phyloP scores from a whole-genome alignment of 92 coral and sea anemone genomes.

The Zoanthus gigantus region DNA sequence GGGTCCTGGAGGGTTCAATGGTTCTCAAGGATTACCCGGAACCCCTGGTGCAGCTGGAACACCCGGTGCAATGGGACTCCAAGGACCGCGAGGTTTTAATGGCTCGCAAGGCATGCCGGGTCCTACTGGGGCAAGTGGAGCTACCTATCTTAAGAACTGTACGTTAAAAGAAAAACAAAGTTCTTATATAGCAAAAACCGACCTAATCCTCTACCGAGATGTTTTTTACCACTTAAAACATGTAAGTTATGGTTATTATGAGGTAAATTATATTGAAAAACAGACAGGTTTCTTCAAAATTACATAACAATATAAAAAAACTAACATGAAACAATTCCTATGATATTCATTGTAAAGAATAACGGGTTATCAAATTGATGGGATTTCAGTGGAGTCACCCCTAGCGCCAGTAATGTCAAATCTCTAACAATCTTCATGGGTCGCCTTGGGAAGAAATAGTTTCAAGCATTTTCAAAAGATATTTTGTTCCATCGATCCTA shows the following conservation, averaged over 20 bases:
- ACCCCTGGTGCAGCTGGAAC: background rate
- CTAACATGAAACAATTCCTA: too few relatives aligned
- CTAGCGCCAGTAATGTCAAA: too few relatives aligned
- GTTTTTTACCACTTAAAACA: background rate
- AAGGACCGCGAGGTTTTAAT: background rate
- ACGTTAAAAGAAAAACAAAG: background rate
- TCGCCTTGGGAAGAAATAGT: too few relatives aligned
- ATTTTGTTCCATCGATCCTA: too few relatives aligned
- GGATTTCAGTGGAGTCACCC: too few relatives aligned
- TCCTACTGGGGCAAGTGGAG: background rate
- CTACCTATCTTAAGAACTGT: background rate
- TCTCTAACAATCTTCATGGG: too few relatives aligned
- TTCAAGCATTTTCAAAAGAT: too few relatives aligned
- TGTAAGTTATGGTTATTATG: background rate
- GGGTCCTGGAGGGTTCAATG: slow-evolving; percentile 6
- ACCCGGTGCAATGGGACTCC: background rate
- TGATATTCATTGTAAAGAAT: too few relatives aligned
- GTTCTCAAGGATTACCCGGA: slow-evolving; percentile 12
- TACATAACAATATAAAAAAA: too few relatives aligned
- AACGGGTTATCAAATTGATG: too few relatives aligned
- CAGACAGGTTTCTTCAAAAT: background rate
- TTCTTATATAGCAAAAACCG: background rate
- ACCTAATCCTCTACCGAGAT: background rate
- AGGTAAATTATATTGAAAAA: background rate
- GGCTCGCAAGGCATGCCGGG: slow-evolving; percentile 16